Base-by-base conservation (phyloP, 2,888 invertebrate genomes). In the Heliconius cydno region DNA sequence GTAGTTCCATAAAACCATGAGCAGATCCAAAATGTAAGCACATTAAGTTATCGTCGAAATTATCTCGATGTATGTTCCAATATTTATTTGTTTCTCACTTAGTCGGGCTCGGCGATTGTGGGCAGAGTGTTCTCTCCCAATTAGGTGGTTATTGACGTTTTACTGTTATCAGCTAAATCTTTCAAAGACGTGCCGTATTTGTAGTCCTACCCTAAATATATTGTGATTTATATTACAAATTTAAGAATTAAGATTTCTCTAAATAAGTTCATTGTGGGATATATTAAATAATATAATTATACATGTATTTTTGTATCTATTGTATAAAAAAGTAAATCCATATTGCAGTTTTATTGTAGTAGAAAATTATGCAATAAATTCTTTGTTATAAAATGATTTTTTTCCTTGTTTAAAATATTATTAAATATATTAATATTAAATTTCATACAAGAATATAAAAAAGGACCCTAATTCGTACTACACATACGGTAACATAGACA, bases 141-240 rank as follows among this genome's bases (percentile, higher is more conserved):
- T 95, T 95, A 95, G 95, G 94, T 94, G 94, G 92, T 94, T 94
- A 95, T 95, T 93, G 95, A 94, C 94, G 92, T 93, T 95, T 94
- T 94, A 94, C 93, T 92, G 92, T 92, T 94, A 94, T 95, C 95
- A 85, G 86, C 86, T 87, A 88, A 90, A 95, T 95, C 94, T 94
- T 88, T 88, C 86, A 89, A 87, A 87, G 86, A 87, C 87, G 87
- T 85, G 86, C 90, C 90, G 88, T 89, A 92, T 94, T 90, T 89
- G 90, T 94, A 94, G 94, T 89, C 70, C n/a, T 67, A 65, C 34
- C 79, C 77, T 70, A 52, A 77, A 52, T 38, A 70, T 46, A 68
- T 78, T 66, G 12, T 41, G 65, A 65, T 76, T 76, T 76, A 73
- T 73, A 22, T 60, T 34, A 34, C 60, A n/a, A 34, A 60, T 60